Percentiles rank a stretch among this genome's conserved stretches.
These are phyloP conservation scores for Ophthalmolycus amberensis DNA, from an alignment of 2,113 vertebrate species.

Conservation along the genomic window DNA sequence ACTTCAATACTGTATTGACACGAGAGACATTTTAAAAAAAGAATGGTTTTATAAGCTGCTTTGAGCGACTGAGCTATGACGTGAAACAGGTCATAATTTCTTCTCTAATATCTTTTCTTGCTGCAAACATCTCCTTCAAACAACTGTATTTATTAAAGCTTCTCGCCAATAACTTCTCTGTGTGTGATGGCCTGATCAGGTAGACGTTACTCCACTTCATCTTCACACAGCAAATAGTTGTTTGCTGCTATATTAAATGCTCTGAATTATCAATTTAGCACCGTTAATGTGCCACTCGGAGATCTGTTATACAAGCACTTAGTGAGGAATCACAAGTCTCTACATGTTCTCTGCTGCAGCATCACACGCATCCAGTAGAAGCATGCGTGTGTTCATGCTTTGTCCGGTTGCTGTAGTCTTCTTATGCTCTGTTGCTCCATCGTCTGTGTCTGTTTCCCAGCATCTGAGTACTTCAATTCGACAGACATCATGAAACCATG, in stretches of 20 bases:
- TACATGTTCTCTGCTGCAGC: background rate
- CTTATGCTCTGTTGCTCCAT: constrained; percentile 37
- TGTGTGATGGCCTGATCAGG: background rate
- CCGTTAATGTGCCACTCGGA: background rate
- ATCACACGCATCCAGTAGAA: background rate
- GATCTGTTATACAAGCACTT: constrained; percentile 2
- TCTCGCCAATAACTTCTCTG: too few species aligned
- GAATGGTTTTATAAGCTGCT: background rate
- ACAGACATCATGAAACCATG: constrained; percentile 54
- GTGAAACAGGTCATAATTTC: background rate
- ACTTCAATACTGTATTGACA: constrained; percentile 38
- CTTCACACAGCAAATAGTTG: background rate
- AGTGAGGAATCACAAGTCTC: constrained; percentile 10
- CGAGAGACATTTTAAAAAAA: too few species aligned
- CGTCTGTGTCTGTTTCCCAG: constrained; percentile 24
- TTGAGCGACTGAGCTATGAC: background rate
- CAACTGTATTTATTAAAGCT: background rate
- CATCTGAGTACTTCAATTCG: constrained; percentile 28
- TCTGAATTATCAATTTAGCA: background rate
- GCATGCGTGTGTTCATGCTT: constrained; percentile 8
- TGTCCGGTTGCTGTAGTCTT: constrained; percentile 18
- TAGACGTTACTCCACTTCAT: background rate
- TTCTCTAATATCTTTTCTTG: background rate
- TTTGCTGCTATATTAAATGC: background rate
- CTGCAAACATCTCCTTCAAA: background rate